Evolutionary conservation across 1,140 invertebrate species (phyloP), one percentile per base, ranked within the genome.

Genomic region (Hyles euphorbiae): DNA sequence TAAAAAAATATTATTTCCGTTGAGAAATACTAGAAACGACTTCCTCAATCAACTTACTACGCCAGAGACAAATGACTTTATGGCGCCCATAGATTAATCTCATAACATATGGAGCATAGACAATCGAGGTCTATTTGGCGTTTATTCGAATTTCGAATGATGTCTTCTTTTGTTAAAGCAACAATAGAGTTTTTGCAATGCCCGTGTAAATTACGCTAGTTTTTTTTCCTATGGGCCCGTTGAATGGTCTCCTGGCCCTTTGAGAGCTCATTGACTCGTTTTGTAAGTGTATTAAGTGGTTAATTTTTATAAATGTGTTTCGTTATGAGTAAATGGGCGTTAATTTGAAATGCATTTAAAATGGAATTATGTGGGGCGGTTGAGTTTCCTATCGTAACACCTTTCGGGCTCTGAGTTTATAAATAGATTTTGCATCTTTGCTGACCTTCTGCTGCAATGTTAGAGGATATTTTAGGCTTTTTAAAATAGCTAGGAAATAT

Each of bases 1-100:
- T 34, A 72, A 65, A 85, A 87, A 83, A 83, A 83, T 72, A 74
- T 74, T 80, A 83, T 84, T 84, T 88, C 83, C 86, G 83, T 79
- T 86, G 65, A 68, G 65, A 78, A 68, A 78, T 58, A 76, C 73
- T 65, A 82, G 78, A 84, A 86, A 88, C 87, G 70, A 83, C 86
- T 88, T 88, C 86, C 86, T 88, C 83, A 88, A 87, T 88, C 86
- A 88, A 81, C 70, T 48, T 46, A 49, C 65, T 67, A 63, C 54
- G 61, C 59, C 71, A 81, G 78, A 87, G 83, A 88, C 83, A 83
- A 86, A 88, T 87, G 81, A 81, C 34, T 54, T 75, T 72, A 65
- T 57, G n/a, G 45, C 58, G 75, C 61, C 81, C 80, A 85, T 79
- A 73, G 77, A 76, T 83, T 84, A 85, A 85, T 87, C 83, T 81